Evolutionary conservation across 2,113 vertebrate species (phyloP).

Genomic region (Trematomus loennbergii): DNA sequence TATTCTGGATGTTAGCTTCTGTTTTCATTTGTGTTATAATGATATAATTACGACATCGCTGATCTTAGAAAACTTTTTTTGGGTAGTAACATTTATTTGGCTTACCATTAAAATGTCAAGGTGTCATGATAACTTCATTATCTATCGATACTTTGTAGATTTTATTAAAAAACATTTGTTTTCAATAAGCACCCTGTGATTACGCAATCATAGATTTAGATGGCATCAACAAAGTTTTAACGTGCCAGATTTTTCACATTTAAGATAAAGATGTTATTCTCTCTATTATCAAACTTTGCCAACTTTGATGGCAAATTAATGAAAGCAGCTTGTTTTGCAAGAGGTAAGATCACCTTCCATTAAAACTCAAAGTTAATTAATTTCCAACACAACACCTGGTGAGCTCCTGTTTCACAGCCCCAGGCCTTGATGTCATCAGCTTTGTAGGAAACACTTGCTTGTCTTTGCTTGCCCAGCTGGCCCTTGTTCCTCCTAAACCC

Average conservation of each 20-base stretch:
- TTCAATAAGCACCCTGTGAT: not conserved
- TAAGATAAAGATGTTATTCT: not conserved
- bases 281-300: conserved; percentile 20
- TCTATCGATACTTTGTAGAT: too few relatives aligned
- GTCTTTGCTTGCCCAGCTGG: conserved; percentile 75
- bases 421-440: conserved; percentile 64
- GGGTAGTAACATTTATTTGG: not conserved
- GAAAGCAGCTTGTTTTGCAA: conserved; percentile 47
- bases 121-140: too few relatives aligned
- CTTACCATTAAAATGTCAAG: not conserved
- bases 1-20: not conserved
- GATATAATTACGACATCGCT: not conserved
- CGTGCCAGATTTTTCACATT: not conserved
- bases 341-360: conserved; percentile 19
- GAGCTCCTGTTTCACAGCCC: conserved; percentile 37
- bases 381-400: conserved; percentile 72
- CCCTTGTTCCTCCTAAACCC: conserved; percentile 37
- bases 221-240: not conserved
- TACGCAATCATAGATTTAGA: not conserved
- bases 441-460: conserved; percentile 76
- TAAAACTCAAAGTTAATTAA: conserved; percentile 63
- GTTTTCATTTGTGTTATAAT: not conserved
- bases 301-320: conserved; percentile 48
- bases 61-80: not conserved
- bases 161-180: not conserved